Evolutionary conservation across 2,888 invertebrate genomes (phyloP), one percentile per base, ranked within the genome.

Genomic region (Thera britannica): DNA sequence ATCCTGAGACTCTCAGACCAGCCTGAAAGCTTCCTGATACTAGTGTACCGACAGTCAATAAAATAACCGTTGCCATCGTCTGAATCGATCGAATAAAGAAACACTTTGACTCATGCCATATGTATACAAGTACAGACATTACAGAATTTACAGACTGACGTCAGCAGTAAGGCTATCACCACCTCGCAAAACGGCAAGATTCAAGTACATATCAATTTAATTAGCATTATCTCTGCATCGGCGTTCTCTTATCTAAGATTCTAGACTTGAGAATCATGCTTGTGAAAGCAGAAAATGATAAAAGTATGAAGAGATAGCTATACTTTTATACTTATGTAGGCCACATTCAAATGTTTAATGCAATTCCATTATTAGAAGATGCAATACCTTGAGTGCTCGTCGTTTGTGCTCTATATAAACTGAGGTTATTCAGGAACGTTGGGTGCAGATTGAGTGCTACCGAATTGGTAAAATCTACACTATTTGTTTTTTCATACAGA

Each of bases 61-160:
- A 44, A 44, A 44, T 44, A 6, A 2, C 7, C 41, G 7, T 44
- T 44, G 41, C 4, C 6, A 44, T 2, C 7, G 6, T 5, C 41
- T 44, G 41, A 44, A 44, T 44, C 44, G 2, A 2, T 9, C 1
- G 44, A 44, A 44, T n/a, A n/a, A n/a, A n/a, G n/a, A n/a, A n/a
- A n/a, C n/a, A n/a, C n/a, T n/a, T n/a, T n/a, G n/a, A n/a, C n/a
- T n/a, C n/a, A 44, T 44, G 44, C 9, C 44, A 44, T 44, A 44
- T 9, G 2, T 41, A 41, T 6, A 41, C 4, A 38, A 4, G 36
- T 38, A 3, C 5, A 44, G 44, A 9, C 44, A 5, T 51, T 23
- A 51, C 52, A 49, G 49, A 49, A n/a, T n/a, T n/a, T n/a, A n/a
- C n/a, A n/a, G 34, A 23, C 34, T 52, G 34, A 52, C 52, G 52